Evolutionary conservation across 2,113 vertebrate genomes (phyloP), one percentile per base, ranked within the genome.

Genomic region (Ophthalmolycus amberensis): DNA sequence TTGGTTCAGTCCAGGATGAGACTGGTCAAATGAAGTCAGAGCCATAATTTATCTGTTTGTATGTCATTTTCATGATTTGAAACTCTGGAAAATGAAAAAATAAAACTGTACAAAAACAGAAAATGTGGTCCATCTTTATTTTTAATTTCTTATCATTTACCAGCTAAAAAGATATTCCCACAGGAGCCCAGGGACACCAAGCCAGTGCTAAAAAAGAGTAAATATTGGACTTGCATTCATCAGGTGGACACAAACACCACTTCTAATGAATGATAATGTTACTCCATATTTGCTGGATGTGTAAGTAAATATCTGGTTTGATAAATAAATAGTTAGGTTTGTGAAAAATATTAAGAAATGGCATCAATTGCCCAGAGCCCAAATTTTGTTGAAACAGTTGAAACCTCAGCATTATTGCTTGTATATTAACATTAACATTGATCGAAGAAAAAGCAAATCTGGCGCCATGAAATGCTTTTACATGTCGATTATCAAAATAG

Each of bases 31-130:
- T 76, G 46, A 76, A 68, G 84, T 89, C 87, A 78, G 83, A 93
- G 91, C 87, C 93, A 93, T 92, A 89, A 89, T 92, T 77, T 83
- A 85, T 90, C 82, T 90, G 89, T 91, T 90, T 92, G 44, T 88
- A 73, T 74, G 54, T 91, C 71, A 44, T 90, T 94, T 90, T 87
- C 75, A 80, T 88, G 83, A 77, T 90, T 91, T 77, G 29, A 79
- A 74, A 88, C 83, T 90, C 80, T 86, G 64, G 71, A 89, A 62
- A 82, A 84, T 38, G 15, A 84, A 81, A 89, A 68, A 93, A 93
- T 91, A 93, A 90, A 92, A 87, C 63, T 74, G 68, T 75, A 87
- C 48, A 90, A 90, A 94, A 88, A 78, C 71, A 25, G 78, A 73
- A 50, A 50, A 27, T 27, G 5, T 71, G 69, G 12, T 75, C 5